Evolutionary conservation across 2,888 invertebrate genomes (phyloP).

Genomic region (Phyllotreta striolata): DNA sequence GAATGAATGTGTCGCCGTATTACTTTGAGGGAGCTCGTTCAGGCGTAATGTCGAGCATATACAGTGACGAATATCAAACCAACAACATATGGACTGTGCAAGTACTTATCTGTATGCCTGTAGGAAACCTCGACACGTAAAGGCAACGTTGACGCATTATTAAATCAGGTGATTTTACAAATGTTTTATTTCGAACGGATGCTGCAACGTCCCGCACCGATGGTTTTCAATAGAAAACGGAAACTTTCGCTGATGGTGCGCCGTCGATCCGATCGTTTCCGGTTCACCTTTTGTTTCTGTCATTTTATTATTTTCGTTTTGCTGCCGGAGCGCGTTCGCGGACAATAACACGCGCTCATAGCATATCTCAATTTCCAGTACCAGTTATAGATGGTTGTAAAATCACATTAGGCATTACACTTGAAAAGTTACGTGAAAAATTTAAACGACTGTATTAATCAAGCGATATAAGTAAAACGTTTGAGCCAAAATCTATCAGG

Average conservation of each 20-base stretch:
- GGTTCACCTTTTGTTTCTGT: constrained; percentile 45
- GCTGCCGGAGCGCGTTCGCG: too few species aligned
- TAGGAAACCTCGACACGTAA: constrained; percentile 33
- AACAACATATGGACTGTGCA: constrained; percentile 18
- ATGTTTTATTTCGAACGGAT: constrained; percentile 54
- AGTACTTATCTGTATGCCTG: constrained; percentile 6
- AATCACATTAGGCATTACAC: too few species aligned
- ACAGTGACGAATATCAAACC: constrained; percentile 22
- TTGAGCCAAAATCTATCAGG: not conserved
- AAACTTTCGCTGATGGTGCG: constrained; percentile 58
- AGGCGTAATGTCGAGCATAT: not conserved
- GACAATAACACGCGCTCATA: too few species aligned
- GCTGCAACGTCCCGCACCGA: constrained; percentile 60
- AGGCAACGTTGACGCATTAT: constrained; percentile 39
- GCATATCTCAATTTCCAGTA: too few species aligned
- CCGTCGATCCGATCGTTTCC: constrained; percentile 58
- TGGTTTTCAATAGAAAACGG: constrained; percentile 61
- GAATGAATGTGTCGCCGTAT: too few species aligned
- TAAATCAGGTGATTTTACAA: constrained; percentile 50
- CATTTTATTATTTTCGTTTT: constrained; percentile 20
- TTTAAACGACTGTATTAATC: too few species aligned
- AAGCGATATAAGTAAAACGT: not conserved
- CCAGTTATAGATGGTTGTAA: too few species aligned
- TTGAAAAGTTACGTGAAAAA: too few species aligned
- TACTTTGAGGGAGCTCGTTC: too few species aligned